Base-by-base conservation (phyloP, 2,888 invertebrate genomes). In the Torymus aiolomorphi region DNA sequence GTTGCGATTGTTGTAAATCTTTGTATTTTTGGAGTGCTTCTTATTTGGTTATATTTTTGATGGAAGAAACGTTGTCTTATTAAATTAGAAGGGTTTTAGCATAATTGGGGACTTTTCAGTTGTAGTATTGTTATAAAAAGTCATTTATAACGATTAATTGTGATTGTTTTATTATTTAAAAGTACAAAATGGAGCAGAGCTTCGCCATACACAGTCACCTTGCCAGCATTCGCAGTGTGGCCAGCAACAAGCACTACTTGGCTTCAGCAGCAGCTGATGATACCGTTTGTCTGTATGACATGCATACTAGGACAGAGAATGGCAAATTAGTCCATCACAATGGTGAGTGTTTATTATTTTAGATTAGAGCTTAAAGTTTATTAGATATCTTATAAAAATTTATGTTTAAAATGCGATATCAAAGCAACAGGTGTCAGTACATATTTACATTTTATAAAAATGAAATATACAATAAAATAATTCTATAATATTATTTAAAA, bases 241-340 rank as follows among this genome's bases (percentile, higher is more conserved):
- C 95, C 0, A 91, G 94, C 11, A 93, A 93, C 14, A 94, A 94
- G 2, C 94, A 93, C 87, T 95, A 94, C 89, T 89, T 98, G 69
- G 97, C 97, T 0, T 96, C 97, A 0, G 97, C 97, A 11, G 96
- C 96, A 70, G 94, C 96, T 1, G 98, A 98, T 90, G 98, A 98
- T 91, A 94, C 95, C 81, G 94, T 98, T 74, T 94, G 95, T 73
- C 91, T 98, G 3, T 96, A 97, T 84, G 96, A 97, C 88, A 93
- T 98, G 92, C 93, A 93, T 83, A 92, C 92, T 0, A 93, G 97
- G 54, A 94, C 93, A 86, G 96, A 97, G 88, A 93, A 95, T 80
- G 96, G 96, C 57, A 94, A 95, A 83, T 91, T 98, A 61, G 94
- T 95, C 87, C 94, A 96, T 83, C 98, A 98, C 87, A 93, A 94